phyloP scores from a whole-genome alignment of 2,888 invertebrate species.

The Macrosoma leucophasiata region DNA sequence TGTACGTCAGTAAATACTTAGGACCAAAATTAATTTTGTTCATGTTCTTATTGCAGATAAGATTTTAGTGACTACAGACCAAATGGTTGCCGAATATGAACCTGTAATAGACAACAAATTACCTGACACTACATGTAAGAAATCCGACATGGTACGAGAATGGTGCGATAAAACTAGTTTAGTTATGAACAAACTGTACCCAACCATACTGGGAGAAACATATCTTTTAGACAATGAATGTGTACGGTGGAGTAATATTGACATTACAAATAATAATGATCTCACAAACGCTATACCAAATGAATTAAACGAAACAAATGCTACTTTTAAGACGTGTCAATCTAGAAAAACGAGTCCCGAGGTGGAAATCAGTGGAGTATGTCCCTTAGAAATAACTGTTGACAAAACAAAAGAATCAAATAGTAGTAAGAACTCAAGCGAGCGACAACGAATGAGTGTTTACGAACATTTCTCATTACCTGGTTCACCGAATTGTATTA shows the following conservation, averaged over 20 bases:
- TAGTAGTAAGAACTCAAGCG: conserved; percentile 20
- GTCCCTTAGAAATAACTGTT: conserved; percentile 40
- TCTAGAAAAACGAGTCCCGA: conserved; percentile 35
- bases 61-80: conserved; percentile 77
- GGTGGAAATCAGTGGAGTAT: conserved; percentile 52
- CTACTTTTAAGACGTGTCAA: conserved; percentile 52
- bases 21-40: too few relatives aligned
- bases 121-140: conserved; percentile 38
- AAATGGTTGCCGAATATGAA: conserved; percentile 77
- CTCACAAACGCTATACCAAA: not conserved
- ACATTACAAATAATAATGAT: conserved; percentile 27
- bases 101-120: conserved; percentile 45
- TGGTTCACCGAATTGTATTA: conserved; percentile 56
- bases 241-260: conserved; percentile 38
- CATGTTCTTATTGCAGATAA: conserved; percentile 78
- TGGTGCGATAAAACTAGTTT: conserved; percentile 63
- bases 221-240: conserved; percentile 50
- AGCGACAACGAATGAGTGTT: conserved; percentile 41
- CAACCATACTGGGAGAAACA: conserved; percentile 59
- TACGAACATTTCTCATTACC: conserved; percentile 65
- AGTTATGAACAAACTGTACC: conserved; percentile 60
- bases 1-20: too few relatives aligned
- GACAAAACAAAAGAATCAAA: conserved; percentile 28
- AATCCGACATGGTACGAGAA: conserved; percentile 58
- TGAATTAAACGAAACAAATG: conserved; percentile 31